These are phyloP conservation scores for Varanus komodoensis DNA, from an alignment of 2,113 vertebrate species.

Conservation along the genomic window DNA sequence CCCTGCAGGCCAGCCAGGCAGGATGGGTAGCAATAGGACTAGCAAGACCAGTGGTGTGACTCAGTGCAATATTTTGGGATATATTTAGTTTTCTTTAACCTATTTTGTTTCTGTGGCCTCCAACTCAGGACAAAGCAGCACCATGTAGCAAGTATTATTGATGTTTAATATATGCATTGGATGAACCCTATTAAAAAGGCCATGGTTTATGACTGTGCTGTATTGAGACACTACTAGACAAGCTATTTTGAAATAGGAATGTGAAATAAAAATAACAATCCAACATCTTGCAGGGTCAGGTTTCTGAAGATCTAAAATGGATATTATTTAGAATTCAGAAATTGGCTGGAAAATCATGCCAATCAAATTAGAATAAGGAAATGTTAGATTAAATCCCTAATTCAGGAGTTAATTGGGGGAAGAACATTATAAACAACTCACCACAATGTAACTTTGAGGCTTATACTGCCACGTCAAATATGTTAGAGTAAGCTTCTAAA, in stretches of 20 bases:
- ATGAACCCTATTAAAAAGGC: neutral
- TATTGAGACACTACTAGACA: neutral
- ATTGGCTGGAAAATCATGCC: conserved; percentile 47
- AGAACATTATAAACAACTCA: conserved; percentile 60
- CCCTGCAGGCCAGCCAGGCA: neutral
- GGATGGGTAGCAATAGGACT: no score
- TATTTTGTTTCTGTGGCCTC: neutral
- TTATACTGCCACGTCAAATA: conserved; percentile 70
- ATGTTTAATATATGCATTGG: neutral
- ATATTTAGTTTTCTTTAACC: no score
- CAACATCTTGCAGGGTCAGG: neutral
- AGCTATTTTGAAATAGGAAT: neutral
- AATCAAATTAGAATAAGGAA: conserved; percentile 48
- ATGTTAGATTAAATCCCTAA: conserved; percentile 49
- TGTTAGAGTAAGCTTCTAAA: conserved; percentile 63
- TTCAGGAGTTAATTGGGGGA: conserved; percentile 42
- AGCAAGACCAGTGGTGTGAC: neutral
- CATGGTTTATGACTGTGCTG: neutral
- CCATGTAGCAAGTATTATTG: neutral
- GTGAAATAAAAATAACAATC: neutral
- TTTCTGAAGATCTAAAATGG: neutral
- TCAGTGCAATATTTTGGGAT: neutral
- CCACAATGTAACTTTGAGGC: conserved; percentile 56
- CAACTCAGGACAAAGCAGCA: neutral
- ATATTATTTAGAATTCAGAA: conserved; percentile 22